Evolutionary conservation across 2,797 vertebrate species (phyloP).

Genomic region (Microchirus variegatus): DNA sequence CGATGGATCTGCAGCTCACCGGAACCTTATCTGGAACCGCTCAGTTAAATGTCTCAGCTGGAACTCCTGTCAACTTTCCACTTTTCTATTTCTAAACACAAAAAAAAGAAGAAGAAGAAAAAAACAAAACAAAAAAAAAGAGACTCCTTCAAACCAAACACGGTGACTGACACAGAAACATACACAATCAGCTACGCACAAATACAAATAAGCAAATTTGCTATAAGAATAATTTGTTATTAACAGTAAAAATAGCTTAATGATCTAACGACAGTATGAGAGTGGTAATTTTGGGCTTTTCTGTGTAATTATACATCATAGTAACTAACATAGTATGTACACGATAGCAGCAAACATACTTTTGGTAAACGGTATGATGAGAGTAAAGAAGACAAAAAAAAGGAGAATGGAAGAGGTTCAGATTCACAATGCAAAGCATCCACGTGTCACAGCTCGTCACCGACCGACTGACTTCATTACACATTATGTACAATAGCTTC

Average conservation of each 20-base stretch:
- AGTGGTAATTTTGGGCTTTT: slow-evolving; percentile 60
- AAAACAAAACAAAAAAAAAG: slow-evolving; percentile 15
- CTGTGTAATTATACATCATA: slow-evolving; percentile 63
- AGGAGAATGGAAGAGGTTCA: slow-evolving; percentile 48
- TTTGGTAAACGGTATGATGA: slow-evolving; percentile 77
- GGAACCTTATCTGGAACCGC: too few relatives aligned
- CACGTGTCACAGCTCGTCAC: slow-evolving; percentile 42
- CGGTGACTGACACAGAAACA: slow-evolving; percentile 29
- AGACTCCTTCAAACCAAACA: slow-evolving; percentile 61
- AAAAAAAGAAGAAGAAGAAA: not conserved
- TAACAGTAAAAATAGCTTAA: slow-evolving; percentile 68
- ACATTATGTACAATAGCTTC: slow-evolving; percentile 72
- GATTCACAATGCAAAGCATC: slow-evolving; percentile 68
- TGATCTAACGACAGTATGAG: slow-evolving; percentile 54
- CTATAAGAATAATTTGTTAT: slow-evolving; percentile 69
- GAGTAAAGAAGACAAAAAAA: slow-evolving; percentile 32
- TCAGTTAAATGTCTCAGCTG: not conserved
- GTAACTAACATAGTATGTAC: slow-evolving; percentile 69
- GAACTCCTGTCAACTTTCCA: slow-evolving; percentile 8
- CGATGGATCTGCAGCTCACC: too few relatives aligned
- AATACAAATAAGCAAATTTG: slow-evolving; percentile 48
- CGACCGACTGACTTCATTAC: slow-evolving; percentile 69
- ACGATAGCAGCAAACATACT: slow-evolving; percentile 85
- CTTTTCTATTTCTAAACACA: not conserved
- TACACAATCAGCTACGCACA: slow-evolving; percentile 54